These are phyloP conservation scores for Gambusia yucatana DNA, from an alignment of 2,797 vertebrate species.

Conservation along the genomic window DNA sequence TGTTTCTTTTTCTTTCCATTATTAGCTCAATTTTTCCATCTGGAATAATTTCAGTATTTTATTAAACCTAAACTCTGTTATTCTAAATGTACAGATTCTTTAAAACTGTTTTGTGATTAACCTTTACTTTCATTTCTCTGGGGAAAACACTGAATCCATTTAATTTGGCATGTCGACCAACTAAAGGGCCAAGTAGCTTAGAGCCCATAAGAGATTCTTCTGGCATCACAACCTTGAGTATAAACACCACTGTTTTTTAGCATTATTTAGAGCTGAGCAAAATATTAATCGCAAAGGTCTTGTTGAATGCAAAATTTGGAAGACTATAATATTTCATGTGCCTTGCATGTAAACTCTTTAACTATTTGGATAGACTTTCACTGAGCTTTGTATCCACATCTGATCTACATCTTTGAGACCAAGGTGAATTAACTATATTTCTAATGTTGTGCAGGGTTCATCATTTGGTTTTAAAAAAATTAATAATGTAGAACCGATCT, in stretches of 20 bases:
- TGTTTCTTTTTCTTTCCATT: neutral
- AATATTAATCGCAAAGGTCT: neutral
- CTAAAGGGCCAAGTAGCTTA: neutral
- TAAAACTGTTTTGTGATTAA: neutral
- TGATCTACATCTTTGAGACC: neutral
- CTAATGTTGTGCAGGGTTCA: neutral
- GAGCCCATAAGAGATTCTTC: neutral
- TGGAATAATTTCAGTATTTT: neutral
- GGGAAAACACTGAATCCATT: neutral
- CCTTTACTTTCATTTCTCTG: neutral
- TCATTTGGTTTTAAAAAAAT: neutral
- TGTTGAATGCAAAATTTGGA: neutral
- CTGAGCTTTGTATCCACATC: neutral
- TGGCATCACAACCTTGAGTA: neutral
- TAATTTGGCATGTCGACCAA: neutral
- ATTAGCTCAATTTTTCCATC: neutral
- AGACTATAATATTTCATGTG: neutral
- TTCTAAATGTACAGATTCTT: neutral
- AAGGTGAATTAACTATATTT: neutral
- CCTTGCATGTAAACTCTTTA: neutral
- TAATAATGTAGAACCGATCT: neutral
- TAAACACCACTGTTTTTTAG: neutral
- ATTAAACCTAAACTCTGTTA: neutral
- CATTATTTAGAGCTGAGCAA: neutral
- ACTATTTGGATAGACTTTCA: neutral